Percentiles rank a stretch among this genome's conserved stretches.
Conservation (phyloP, 2,888 invertebrate species). For the Heteromyza rotundicornis region DNA sequence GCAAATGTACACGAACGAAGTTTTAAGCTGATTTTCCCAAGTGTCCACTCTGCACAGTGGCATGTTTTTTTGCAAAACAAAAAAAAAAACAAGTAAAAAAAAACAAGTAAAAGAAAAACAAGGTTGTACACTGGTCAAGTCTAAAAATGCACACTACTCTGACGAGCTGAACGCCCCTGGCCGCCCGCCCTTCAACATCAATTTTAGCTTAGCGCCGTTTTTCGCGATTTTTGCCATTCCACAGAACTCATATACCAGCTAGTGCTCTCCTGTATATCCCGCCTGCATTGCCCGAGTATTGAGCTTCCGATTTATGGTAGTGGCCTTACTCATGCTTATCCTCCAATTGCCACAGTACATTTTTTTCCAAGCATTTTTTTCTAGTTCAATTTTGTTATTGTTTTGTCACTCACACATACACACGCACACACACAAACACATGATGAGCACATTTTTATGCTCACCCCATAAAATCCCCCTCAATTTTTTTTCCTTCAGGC, state of each 20-base stretch:
- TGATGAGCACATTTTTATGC: neutral
- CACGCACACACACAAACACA: constrained; percentile 17
- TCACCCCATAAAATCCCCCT: too few relatives aligned
- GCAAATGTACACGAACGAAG: too few relatives aligned
- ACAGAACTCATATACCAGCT: neutral
- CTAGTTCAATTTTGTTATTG: constrained; percentile 18
- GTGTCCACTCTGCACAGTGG: constrained; percentile 19
- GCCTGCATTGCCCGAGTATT: constrained; percentile 1
- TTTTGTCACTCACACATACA: constrained; percentile 18
- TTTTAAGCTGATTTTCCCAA: too few relatives aligned
- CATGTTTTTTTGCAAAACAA: constrained; percentile 7
- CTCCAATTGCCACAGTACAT: neutral
- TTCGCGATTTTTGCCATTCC: constrained; percentile 16
- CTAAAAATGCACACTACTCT: constrained; percentile 13
- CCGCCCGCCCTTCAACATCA: too few relatives aligned
- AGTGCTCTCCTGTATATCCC: constrained; percentile 1
- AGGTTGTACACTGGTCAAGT: constrained; percentile 24
- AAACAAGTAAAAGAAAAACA: too few relatives aligned
- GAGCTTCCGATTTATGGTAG: neutral
- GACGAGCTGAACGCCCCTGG: too few relatives aligned
- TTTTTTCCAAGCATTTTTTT: constrained; percentile 22
- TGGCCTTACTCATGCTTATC: too few relatives aligned
- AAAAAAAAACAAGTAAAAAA: too few relatives aligned
- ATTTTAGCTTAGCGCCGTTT: constrained; percentile 9
- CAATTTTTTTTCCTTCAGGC: too few relatives aligned